These are phyloP conservation scores for Hemicentrotus pulcherrimus DNA, from an alignment of 35 echinoderm and acorn worm species.

Conservation along the genomic window DNA sequence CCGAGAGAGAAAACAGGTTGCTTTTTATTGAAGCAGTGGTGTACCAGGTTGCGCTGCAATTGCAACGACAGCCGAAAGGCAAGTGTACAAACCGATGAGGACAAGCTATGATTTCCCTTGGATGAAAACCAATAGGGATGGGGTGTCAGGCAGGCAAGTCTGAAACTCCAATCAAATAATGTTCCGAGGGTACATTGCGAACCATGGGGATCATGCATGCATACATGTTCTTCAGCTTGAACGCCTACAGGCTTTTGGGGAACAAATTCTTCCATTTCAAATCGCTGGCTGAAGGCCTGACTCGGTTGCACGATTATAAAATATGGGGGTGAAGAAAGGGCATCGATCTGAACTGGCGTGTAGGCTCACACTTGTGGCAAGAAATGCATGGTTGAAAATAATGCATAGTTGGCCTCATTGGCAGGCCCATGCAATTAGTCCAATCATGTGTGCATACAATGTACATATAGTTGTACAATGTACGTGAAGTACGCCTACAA, in stretches of 20 bases:
- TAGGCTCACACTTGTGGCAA: too few relatives aligned
- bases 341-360: too few relatives aligned
- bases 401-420: too few relatives aligned
- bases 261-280: background rate
- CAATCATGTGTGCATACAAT: too few relatives aligned
- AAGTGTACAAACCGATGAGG: background rate
- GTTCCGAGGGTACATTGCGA: background rate
- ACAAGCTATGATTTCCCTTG: background rate
- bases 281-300: background rate
- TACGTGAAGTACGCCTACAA: too few relatives aligned
- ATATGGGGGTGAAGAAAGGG: background rate
- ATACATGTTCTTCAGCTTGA: background rate
- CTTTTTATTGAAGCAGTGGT: background rate
- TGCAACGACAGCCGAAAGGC: background rate
- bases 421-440: too few relatives aligned
- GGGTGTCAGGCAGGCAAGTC: background rate
- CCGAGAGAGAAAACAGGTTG: background rate
- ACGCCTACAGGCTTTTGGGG: background rate
- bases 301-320: background rate
- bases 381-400: too few relatives aligned
- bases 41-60: background rate
- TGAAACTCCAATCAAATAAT: slow-evolving; percentile 13
- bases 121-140: background rate
- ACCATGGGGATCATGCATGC: background rate
- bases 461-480: too few relatives aligned